Evolutionary conservation across 2,888 invertebrate genomes (phyloP), one percentile per base, ranked within the genome.

Genomic region (Sinotaia quadrata): DNA sequence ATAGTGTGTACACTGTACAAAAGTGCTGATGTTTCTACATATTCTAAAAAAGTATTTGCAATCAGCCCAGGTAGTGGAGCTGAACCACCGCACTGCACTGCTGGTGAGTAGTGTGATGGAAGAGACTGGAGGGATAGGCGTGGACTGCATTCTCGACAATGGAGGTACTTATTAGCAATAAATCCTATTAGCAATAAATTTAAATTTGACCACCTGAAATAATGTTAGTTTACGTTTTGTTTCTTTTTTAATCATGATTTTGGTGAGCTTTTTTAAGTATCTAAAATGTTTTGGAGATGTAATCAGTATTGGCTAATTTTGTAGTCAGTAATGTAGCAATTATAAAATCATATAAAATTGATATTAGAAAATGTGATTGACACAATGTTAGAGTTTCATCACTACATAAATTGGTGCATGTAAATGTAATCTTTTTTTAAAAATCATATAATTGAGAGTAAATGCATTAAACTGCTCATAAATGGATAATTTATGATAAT

Each of bases 121-220:
- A 66, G 89, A 90, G 78, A 89, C 89, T 0, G 89, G 89, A 12
- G 88, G 88, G 24, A 77, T 89, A 3, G 90, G 90, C 24, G 89
- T 89, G 0, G 89, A 90, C 78, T 84, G 89, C 54, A 80, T 90
- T 61, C 79, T 90, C n/a, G 90, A 90, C 78, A 87, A 84, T 76
- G 88, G 88, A 78, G 87, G 86, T 86, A 75, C 15, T 27, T 4
- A 47, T 4, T n/a, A n/a, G 15, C 33, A 27, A 18, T 24, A 54
- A 24, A 56, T 4, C 21, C 37, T 21, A 12, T 57, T 18, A 15
- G 4, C n/a, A 15, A 31, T 2, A 24, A 4, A 10, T 41, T 41
- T 41, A 15, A 41, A 15, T 15, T 41, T 41, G 41, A 15, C 18
- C 29, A 56, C 10, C 18, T 10, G 7, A 4, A 8, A n/a, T 56